Evolutionary conservation across 2,888 invertebrate genomes (phyloP).

Genomic region (Heliconius cydno): DNA sequence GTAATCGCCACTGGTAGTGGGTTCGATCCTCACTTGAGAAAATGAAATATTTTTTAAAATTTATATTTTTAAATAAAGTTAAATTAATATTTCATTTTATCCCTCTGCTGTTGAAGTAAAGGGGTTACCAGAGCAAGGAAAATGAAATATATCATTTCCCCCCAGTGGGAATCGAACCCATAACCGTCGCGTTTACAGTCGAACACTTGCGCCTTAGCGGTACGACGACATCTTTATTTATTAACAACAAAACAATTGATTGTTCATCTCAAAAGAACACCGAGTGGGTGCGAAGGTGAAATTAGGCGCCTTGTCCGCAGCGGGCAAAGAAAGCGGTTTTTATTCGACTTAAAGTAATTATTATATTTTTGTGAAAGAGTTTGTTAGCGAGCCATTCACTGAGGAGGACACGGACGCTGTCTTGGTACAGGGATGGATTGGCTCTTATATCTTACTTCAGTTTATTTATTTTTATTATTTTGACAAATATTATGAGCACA

Average conservation of each 20-base stretch:
- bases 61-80: no score
- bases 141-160: no score
- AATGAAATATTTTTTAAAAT: no score
- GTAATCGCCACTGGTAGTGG: no score
- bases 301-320: conserved; percentile 73
- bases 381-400: conserved; percentile 82
- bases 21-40: no score
- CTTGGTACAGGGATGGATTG: conserved; percentile 59
- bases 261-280: conserved; percentile 27
- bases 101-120: no score
- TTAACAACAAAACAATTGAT: conserved; percentile 18
- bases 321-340: conserved; percentile 75
- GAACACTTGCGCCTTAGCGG: not conserved
- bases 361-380: conserved; percentile 84
- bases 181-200: not conserved
- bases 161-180: not conserved
- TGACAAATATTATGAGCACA: not conserved
- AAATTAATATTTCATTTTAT: no score
- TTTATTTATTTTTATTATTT: not conserved
- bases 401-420: conserved; percentile 66
- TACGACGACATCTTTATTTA: not conserved
- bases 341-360: conserved; percentile 82
- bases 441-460: not conserved
- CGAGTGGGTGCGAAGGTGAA: conserved; percentile 60
- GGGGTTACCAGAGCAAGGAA: not conserved